Evolutionary conservation across 2,797 vertebrate genomes (phyloP).

Genomic region (Fundulus diaphanus): DNA sequence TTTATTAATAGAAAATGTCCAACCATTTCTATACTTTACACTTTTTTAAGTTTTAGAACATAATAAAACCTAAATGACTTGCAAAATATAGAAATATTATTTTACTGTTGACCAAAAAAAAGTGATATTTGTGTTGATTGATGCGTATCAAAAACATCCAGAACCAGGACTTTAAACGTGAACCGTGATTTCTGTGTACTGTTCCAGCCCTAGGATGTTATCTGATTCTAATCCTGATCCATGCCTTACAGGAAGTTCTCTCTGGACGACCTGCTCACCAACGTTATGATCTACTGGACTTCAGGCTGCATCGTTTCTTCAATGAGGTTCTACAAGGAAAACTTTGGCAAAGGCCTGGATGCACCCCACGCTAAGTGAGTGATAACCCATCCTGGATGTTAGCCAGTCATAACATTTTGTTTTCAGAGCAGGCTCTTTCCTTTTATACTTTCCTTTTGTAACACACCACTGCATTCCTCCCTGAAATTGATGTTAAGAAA

Average conservation of each 20-base stretch:
- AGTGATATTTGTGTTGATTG: not conserved
- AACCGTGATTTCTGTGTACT: not conserved
- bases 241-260: slow-evolving; percentile 83
- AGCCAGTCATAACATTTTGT: not conserved
- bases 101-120: not conserved
- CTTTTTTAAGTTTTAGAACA: not conserved
- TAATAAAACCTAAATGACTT: not conserved
- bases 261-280: slow-evolving; percentile 89
- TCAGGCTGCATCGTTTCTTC: slow-evolving; percentile 87
- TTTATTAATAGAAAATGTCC: not conserved
- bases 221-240: not conserved
- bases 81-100: not conserved
- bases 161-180: too few species aligned
- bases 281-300: slow-evolving; percentile 93
- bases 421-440: too few species aligned
- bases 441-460: not conserved
- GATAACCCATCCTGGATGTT: not conserved
- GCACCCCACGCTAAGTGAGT: slow-evolving; percentile 71
- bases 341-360: slow-evolving; percentile 70
- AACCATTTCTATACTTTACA: not conserved
- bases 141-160: not conserved
- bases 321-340: slow-evolving; percentile 92
- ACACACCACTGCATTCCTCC: not conserved
- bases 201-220: not conserved
- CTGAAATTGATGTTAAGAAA: not conserved